Evolutionary conservation across 2,797 vertebrate species (phyloP).

Genomic region (Lophius americanus): DNA sequence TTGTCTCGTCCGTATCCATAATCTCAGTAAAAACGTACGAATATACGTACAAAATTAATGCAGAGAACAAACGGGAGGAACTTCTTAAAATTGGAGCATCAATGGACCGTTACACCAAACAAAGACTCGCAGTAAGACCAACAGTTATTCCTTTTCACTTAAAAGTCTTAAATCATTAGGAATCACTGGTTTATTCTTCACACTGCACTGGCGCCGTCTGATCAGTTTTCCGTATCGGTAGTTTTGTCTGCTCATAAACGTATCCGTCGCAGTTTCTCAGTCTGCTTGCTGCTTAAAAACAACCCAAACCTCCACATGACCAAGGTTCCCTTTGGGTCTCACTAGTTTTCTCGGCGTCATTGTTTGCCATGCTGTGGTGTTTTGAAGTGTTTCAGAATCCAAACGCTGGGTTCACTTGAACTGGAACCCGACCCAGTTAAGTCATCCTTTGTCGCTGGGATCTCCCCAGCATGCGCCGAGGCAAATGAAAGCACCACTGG

Average conservation of each 20-base stretch:
- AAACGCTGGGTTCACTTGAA: slow-evolving; percentile 16
- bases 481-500: slow-evolving; percentile 9
- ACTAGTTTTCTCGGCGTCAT: slow-evolving; percentile 34
- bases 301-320: slow-evolving; percentile 8
- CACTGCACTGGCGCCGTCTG: background rate
- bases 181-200: too few species aligned
- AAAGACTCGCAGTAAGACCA: too few species aligned
- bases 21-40: too few species aligned
- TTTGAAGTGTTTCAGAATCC: slow-evolving; percentile 15
- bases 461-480: slow-evolving; percentile 13
- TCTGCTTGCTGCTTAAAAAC: slow-evolving; percentile 3
- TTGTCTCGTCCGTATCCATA: too few species aligned
- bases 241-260: slow-evolving; percentile 2
- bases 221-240: background rate
- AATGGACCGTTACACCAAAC: too few species aligned
- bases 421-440: slow-evolving; percentile 40
- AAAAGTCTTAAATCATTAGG: too few species aligned
- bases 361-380: slow-evolving; percentile 20
- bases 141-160: too few species aligned
- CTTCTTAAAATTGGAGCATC: too few species aligned
- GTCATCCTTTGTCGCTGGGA: slow-evolving; percentile 26
- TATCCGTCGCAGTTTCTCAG: background rate
- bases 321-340: slow-evolving; percentile 22
- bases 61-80: too few species aligned
- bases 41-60: too few species aligned